Percentiles rank a stretch among this genome's conserved stretches.
Conservation (phyloP, 1,140 invertebrate genomes). For the Chironomus striatipennis region DNA sequence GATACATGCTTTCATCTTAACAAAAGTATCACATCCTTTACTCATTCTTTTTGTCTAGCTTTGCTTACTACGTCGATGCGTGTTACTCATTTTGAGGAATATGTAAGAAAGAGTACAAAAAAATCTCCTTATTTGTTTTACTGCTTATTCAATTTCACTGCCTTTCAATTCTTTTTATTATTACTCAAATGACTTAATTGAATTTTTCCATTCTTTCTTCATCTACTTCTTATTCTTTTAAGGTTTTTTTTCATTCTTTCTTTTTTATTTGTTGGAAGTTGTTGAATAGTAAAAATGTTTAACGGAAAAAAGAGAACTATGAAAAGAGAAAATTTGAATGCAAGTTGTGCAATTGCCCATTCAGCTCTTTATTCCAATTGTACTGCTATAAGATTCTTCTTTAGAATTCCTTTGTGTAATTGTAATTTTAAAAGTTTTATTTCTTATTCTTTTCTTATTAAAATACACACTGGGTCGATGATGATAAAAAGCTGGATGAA, state of each 20-base stretch:
- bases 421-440: too few species aligned
- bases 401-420: not conserved
- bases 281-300: not conserved
- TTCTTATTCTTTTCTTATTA: too few species aligned
- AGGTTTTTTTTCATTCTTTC: too few species aligned
- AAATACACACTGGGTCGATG: too few species aligned
- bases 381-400: not conserved
- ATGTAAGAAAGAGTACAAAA: too few species aligned
- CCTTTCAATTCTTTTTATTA: conserved; percentile 10
- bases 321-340: conserved; percentile 10
- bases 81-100: too few species aligned
- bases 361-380: not conserved
- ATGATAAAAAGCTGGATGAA: too few species aligned
- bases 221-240: not conserved
- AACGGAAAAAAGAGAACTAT: not conserved
- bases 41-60: too few species aligned
- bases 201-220: not conserved
- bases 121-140: not conserved
- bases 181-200: conserved; percentile 14
- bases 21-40: too few species aligned
- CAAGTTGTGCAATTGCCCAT: conserved; percentile 6
- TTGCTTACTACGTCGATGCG: too few species aligned
- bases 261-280: too few species aligned
- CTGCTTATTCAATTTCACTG: not conserved
- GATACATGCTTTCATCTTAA: too few species aligned